Base-by-base conservation (phyloP, 2,797 vertebrate genomes). In the Muscicapa comitata region DNA sequence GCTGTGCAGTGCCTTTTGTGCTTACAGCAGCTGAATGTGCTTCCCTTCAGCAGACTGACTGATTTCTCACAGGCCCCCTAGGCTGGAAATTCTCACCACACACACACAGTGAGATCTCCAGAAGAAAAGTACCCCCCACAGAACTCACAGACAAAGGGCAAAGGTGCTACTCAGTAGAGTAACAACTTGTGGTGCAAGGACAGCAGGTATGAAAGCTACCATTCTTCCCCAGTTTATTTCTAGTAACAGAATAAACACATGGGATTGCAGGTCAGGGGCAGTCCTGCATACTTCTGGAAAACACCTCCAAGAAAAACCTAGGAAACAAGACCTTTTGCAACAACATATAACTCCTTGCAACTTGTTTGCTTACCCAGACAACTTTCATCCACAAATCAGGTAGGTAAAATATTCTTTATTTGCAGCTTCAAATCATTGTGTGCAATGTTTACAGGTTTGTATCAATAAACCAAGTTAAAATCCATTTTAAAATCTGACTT, bases 401-500 rank as follows among this genome's bases (percentile, higher is more conserved):
- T 10, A 53, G 25, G 47, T 63, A 91, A 82, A 83, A 83, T 61
- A 63, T 6, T 77, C 29, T 74, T 71, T 90, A 77, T 86, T 57
- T 77, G 75, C 26, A 61, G 19, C 37, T 51, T 72, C 63, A 91
- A 87, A 89, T 66, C 35, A 82, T 38, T 26, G 19, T 17, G 28
- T 66, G 25, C 42, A 88, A 58, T 50, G 29, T 65, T 95, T 91
- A 47, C 53, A 90, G 53, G 40, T 23, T 90, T 9, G 18, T 74
- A 86, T 72, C 61, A 93, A 86, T 71, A 83, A 91, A 65, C 17
- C 23, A 68, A 71, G 21, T 82, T 87, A 53, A 87, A 95, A 85
- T 73, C 16, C 3, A 58, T 83, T 90, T 91, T 31, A 76, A 93
- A 91, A 72, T 63, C 26, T 92, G 78, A 93, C 61, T 96, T 95